Base-by-base conservation (phyloP, 2,888 invertebrate species). In the Chydorus sphaericus region DNA sequence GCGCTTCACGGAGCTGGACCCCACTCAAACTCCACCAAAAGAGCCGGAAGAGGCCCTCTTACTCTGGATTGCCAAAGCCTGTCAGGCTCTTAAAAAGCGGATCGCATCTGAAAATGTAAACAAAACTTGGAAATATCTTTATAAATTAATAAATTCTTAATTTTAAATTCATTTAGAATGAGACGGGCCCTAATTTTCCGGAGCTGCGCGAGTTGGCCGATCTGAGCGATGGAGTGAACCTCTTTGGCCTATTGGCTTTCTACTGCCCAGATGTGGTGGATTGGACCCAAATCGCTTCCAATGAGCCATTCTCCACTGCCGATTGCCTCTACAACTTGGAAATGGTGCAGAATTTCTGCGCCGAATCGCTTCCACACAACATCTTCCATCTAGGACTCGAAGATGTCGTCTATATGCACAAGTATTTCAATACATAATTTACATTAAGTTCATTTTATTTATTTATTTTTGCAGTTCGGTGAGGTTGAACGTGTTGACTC, bases 311-410 rank as follows among this genome's bases (percentile, higher is more conserved):
- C 37, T 84, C 83, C 33, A 33, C 33, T 8, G 33, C 33, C 89
- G 92, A 93, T 73, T 90, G 89, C 63, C 77, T 93, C 64, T 85
- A 91, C 73, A 94, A 94, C 74, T 79, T 94, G 54, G 80, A 85
- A 70, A 77, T 92, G 66, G 85, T 94, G 60, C 80, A 84, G 69
- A 80, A 84, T 67, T 93, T 94, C 75, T 92, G 91, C 69, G 76
- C 79, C 65, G 79, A 80, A 66, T 80, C 84, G 70, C 77, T 93
- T 70, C 90, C 92, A 65, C 82, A 83, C 68, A 81, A 85, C 66
- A 83, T 10, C 33, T 10, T 91, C 76, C 91, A 92, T 71, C 84
- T 94, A 79, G 80, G 84, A 72, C 87, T 90, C n/a, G 93, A 94
- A 71, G 94, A 96, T 71, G 82, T 94, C 62, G 85, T 92, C 37